These are phyloP conservation scores for Coryphaenoides rupestris DNA, from an alignment of 2,113 vertebrate genomes.

Conservation along the genomic window DNA sequence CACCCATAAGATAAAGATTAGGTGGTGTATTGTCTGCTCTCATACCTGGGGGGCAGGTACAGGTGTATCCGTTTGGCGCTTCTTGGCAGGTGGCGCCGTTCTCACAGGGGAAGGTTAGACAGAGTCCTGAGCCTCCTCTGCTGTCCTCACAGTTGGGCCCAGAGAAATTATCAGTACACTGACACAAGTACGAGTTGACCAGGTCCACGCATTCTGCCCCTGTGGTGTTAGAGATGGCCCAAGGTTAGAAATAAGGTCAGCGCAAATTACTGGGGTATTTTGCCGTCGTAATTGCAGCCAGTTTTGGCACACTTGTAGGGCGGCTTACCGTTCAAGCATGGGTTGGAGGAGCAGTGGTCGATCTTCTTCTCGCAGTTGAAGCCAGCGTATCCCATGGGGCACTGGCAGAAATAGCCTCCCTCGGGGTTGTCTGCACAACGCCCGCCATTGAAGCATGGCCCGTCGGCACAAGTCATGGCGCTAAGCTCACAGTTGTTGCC, in stretches of 20 bases:
- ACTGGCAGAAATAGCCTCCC: constrained; percentile 91
- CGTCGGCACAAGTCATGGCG: constrained; percentile 92
- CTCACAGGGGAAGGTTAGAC: constrained; percentile 84
- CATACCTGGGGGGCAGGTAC: constrained; percentile 84
- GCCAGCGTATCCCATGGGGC: constrained; percentile 85
- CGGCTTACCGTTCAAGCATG: constrained; percentile 87
- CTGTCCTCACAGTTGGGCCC: constrained; percentile 87
- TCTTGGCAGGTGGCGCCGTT: constrained; percentile 93
- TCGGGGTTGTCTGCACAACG: constrained; percentile 87
- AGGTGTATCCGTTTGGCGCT: constrained; percentile 82
- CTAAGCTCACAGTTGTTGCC: constrained; percentile 93
- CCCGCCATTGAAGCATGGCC: constrained; percentile 90
- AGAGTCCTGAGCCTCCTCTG: constrained; percentile 70
- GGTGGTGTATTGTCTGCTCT: neutral
- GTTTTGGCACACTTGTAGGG: too few species aligned
- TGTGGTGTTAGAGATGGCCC: constrained; percentile 51
- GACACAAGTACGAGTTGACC: constrained; percentile 89
- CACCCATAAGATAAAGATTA: too few species aligned
- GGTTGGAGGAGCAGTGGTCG: constrained; percentile 88
- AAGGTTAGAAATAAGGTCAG: neutral
- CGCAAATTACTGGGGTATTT: neutral
- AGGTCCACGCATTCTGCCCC: constrained; percentile 90
- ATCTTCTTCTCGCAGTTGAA: constrained; percentile 99
- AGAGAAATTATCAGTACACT: constrained; percentile 87
- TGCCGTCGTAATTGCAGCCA: neutral